Evolutionary conservation across 2,888 invertebrate species (phyloP).

Genomic region (Stenodema calcarata): DNA sequence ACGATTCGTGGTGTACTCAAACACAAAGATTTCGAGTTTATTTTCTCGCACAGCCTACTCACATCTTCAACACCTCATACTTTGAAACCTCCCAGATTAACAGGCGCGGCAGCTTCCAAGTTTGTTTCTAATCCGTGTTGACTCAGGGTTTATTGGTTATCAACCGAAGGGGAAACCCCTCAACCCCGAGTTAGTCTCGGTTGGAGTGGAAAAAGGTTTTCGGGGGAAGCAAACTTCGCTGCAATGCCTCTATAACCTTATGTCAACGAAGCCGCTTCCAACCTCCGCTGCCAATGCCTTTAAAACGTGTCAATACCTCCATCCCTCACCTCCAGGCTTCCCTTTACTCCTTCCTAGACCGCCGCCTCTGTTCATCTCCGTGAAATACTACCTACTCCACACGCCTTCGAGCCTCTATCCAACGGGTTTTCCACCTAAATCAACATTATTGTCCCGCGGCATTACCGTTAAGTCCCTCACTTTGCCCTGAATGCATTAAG

Average conservation of each 20-base stretch:
- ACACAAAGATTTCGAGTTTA: too few relatives aligned
- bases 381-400: conserved; percentile 27
- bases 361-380: neutral
- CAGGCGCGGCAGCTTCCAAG: neutral
- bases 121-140: neutral
- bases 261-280: neutral
- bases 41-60: neutral
- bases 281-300: neutral
- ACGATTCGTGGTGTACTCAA: too few relatives aligned
- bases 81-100: neutral
- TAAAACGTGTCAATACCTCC: conserved; percentile 11
- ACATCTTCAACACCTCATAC: neutral
- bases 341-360: neutral
- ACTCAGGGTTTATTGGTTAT: conserved; percentile 4
- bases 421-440: conserved; percentile 37
- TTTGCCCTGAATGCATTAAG: conserved; percentile 41
- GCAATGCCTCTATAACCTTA: neutral
- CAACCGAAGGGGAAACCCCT: neutral
- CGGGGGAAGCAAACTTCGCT: neutral
- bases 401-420: neutral
- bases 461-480: conserved; percentile 43
- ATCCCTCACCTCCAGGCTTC: neutral
- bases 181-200: neutral
- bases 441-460: conserved; percentile 44
- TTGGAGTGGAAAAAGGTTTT: neutral